Percentiles rank a stretch among this genome's conserved stretches.
phyloP scores from a whole-genome alignment of 1,140 invertebrate genomes.

The Drosophila pallidifrons region DNA sequence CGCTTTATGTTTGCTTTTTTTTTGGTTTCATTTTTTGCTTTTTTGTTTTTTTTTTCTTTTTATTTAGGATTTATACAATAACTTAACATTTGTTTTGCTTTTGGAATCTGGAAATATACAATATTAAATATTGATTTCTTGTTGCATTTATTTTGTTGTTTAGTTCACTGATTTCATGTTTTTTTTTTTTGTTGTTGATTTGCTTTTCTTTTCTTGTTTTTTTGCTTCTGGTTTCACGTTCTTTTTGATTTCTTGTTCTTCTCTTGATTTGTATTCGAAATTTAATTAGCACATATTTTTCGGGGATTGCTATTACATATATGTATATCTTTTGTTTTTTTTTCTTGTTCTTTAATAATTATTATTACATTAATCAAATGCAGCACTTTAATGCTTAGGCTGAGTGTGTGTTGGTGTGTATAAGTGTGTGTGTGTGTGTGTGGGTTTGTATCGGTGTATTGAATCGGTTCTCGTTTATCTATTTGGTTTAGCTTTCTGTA shows the following conservation, averaged over 20 bases:
- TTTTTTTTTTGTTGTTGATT: slow-evolving; percentile 40
- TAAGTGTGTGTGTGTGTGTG: slow-evolving; percentile 24
- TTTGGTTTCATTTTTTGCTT: slow-evolving; percentile 33
- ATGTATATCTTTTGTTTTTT: slow-evolving; percentile 38
- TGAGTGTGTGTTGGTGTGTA: slow-evolving; percentile 46
- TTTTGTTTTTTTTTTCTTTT: slow-evolving; percentile 31
- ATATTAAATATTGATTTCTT: slow-evolving; percentile 83
- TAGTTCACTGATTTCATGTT: slow-evolving; percentile 52
- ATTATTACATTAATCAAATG: slow-evolving; percentile 75
- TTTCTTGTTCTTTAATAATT: slow-evolving; percentile 35
- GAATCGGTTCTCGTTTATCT: slow-evolving; percentile 56
- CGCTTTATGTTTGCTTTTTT: slow-evolving; percentile 5
- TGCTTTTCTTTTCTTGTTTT: slow-evolving; percentile 1
- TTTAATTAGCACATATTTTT: slow-evolving; percentile 48
- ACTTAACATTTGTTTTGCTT: slow-evolving; percentile 78
- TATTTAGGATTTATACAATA: slow-evolving; percentile 80
- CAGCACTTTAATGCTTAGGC: slow-evolving; percentile 78
- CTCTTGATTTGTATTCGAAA: slow-evolving; percentile 31
- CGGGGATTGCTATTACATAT: slow-evolving; percentile 51
- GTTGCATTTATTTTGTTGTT: slow-evolving; percentile 43
- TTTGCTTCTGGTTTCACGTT: slow-evolving; percentile 32
- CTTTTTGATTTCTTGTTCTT: slow-evolving; percentile 23
- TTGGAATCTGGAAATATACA: slow-evolving; percentile 82
- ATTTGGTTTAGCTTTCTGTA: slow-evolving; percentile 69
- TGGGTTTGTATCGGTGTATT: slow-evolving; percentile 29